These are phyloP conservation scores for Chrysomela aeneicollis DNA, from an alignment of 2,888 invertebrate genomes.

Conservation along the genomic window DNA sequence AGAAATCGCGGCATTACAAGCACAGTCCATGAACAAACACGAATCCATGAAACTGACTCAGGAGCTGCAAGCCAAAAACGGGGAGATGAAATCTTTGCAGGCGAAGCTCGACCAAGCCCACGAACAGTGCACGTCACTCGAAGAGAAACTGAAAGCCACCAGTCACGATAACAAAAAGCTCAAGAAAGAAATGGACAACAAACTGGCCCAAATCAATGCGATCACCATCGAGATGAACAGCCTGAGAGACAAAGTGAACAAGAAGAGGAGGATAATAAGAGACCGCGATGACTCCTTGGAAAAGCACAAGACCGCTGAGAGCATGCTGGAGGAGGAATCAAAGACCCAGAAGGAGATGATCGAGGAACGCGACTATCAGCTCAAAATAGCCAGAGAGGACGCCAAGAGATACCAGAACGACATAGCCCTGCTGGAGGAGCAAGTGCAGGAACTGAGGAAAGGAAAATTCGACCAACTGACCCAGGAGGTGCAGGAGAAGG, in stretches of 20 bases:
- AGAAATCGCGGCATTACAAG: conserved; percentile 62
- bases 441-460: conserved; percentile 48
- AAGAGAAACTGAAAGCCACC: conserved; percentile 28
- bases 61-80: conserved; percentile 57
- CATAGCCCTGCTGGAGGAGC: conserved; percentile 62
- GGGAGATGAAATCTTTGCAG: conserved; percentile 66
- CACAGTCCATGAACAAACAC: conserved; percentile 54
- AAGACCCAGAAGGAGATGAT: conserved; percentile 45
- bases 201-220: conserved; percentile 25
- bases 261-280: conserved; percentile 45
- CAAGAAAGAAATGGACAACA: conserved; percentile 36
- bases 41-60: conserved; percentile 17
- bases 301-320: conserved; percentile 42
- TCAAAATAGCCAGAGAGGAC: conserved; percentile 60
- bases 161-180: conserved; percentile 31
- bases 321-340: conserved; percentile 48
- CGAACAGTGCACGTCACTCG: conserved; percentile 24
- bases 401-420: conserved; percentile 65
- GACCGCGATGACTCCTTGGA: conserved; percentile 37
- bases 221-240: conserved; percentile 39
- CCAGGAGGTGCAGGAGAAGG: conserved; percentile 29
- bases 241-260: conserved; percentile 48
- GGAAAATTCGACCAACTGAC: conserved; percentile 18
- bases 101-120: conserved; percentile 12
- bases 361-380: conserved; percentile 64